phyloP scores from a whole-genome alignment of 2,888 invertebrate genomes.

The Halictus quadricinctus region DNA sequence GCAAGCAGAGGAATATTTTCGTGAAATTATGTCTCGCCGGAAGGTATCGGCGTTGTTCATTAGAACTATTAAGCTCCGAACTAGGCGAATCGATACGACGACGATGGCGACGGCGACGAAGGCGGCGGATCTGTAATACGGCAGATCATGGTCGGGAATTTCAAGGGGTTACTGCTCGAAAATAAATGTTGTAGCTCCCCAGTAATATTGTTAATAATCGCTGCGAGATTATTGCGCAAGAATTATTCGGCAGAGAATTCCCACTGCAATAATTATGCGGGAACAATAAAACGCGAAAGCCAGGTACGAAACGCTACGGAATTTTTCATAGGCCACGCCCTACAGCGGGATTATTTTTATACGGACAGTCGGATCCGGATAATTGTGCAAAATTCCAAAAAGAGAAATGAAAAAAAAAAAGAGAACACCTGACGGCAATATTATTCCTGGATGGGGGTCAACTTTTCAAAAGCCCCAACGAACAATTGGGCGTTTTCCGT shows the following conservation, averaged over 20 bases:
- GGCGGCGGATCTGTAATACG: background rate
- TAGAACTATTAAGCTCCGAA: conserved; percentile 6
- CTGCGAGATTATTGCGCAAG: background rate
- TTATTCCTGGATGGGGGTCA: conserved; percentile 2
- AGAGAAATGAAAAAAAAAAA: background rate
- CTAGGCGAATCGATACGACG: background rate
- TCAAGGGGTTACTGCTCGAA: background rate
- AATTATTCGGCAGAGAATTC: background rate
- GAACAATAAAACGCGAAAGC: background rate
- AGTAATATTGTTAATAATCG: conserved; percentile 4
- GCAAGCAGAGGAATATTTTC: conserved; percentile 51
- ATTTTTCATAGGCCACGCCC: conserved; percentile 13
- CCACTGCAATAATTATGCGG: background rate
- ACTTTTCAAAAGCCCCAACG: conserved; percentile 1
- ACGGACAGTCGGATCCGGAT: background rate
- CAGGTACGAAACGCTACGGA: background rate
- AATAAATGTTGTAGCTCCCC: background rate
- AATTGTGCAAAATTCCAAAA: conserved; percentile 1
- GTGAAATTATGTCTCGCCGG: conserved; percentile 25
- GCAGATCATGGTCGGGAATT: background rate
- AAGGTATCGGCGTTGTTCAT: conserved; percentile 1
- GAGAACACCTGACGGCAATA: background rate
- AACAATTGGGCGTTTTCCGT: conserved; percentile 6
- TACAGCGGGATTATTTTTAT: conserved; percentile 2
- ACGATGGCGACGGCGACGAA: background rate